Base-by-base conservation (phyloP, 2,797 vertebrate species). In the Dicrostonyx torquatus region DNA sequence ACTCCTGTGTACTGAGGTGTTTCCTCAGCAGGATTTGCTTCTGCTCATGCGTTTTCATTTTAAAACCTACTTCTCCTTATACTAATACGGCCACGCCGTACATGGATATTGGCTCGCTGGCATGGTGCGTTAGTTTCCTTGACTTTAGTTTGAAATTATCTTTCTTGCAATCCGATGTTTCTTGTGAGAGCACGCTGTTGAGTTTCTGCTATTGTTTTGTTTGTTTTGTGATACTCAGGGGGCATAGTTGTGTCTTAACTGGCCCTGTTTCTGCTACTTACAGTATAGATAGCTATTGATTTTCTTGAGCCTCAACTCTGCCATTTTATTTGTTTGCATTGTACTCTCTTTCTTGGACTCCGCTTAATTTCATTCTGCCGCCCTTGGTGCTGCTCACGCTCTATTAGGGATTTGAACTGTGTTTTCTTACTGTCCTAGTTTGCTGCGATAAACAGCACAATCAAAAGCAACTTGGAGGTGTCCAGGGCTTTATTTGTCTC, bases 311-410 rank as follows among this genome's bases (percentile, higher is more conserved):
- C 66, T 72, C 34, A 7, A 75, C 14, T 34, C 34, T 7, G 17
- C 2, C 31, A 0, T 37, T 66, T n/a, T 3, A 18, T 55, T 26
- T 17, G 31, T 18, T 37, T 62, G 53, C 22, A 29, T 43, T 14
- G 45, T 18, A 45, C 17, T 24, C 90, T 40, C 3, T 45, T 50
- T 60, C 40, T 31, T 40, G 1, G 5, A 43, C 11, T 60, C 37
- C 15, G 40, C 26, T 60, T 50, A 34, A 53, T 34, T 60, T 17
- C 24, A 7, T 43, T 6, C 20, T 50, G n/a, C 6, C n/a, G 31
- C 50, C 48, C 15, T 14, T 0, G 0, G 12, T n/a, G 7, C 13
- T 31, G 7, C 34, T 58, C 60, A 18, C 1, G 1, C 5, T 2
- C 45, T 22, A 20, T 6, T 1, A 1, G 66, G 58, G 20, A 45